Evolutionary conservation across 2,888 invertebrate genomes (phyloP).

Genomic region (Cerastis leucographa): DNA sequence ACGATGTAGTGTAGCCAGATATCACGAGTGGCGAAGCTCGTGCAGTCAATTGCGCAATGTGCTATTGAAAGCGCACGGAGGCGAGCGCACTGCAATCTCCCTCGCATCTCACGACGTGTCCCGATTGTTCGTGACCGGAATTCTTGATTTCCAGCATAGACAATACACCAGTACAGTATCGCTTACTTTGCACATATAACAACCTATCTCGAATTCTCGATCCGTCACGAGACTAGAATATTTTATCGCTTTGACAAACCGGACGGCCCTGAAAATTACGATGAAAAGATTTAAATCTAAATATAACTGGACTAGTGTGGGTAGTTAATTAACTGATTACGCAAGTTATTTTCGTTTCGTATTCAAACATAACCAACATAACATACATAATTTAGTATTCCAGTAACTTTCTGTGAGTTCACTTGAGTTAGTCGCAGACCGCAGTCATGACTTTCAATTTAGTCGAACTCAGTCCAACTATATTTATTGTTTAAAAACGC

Average conservation of each 20-base stretch:
- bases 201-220: conserved; percentile 30
- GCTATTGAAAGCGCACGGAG: conserved; percentile 82
- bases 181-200: conserved; percentile 44
- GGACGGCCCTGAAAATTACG: conserved; percentile 45
- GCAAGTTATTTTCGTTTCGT: conserved; percentile 9
- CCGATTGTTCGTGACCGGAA: conserved; percentile 83
- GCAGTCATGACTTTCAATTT: conserved; percentile 24
- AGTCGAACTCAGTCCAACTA: not conserved
- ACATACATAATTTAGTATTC: not conserved
- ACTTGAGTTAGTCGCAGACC: not conserved
- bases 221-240: conserved; percentile 28
- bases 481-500: conserved; percentile 35
- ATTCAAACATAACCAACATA: not conserved
- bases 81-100: conserved; percentile 79
- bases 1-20: conserved; percentile 73
- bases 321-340: conserved; percentile 31
- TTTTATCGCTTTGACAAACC: conserved; percentile 19
- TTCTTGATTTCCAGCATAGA: conserved; percentile 72
- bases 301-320: conserved; percentile 21
- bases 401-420: not conserved
- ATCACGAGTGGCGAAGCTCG: conserved; percentile 81
- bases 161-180: conserved; percentile 51
- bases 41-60: conserved; percentile 87
- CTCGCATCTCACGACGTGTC: conserved; percentile 83
- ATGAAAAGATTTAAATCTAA: conserved; percentile 35